Conservation (phyloP, 2,113 vertebrate species). For the Labrus mixtus region DNA sequence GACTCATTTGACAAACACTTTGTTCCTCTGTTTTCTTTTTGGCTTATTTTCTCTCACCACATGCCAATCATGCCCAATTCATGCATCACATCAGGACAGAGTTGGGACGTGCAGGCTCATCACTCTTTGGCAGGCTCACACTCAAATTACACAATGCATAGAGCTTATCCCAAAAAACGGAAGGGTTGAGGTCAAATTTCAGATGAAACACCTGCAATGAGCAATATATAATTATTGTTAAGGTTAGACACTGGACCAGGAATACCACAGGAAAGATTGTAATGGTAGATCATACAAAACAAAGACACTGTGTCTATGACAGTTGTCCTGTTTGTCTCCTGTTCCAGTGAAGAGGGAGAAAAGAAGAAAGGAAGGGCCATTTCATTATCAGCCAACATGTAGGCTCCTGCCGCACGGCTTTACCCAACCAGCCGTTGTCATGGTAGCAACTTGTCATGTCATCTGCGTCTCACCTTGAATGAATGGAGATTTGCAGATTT, state of each 20-base stretch:
- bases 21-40: conserved; percentile 68
- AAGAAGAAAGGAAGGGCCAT: conserved; percentile 57
- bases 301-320: not conserved
- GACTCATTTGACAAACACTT: conserved; percentile 75
- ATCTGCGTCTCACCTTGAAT: conserved; percentile 81
- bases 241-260: conserved; percentile 52
- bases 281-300: not conserved
- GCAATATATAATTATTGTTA: conserved; percentile 73
- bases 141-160: conserved; percentile 32
- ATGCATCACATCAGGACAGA: conserved; percentile 47
- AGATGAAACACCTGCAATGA: conserved; percentile 48
- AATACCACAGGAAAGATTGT: conserved; percentile 8
- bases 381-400: conserved; percentile 71
- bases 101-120: conserved; percentile 55
- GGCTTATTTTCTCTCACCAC: conserved; percentile 53
- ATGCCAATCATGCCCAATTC: conserved; percentile 68
- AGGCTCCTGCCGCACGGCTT: conserved; percentile 62
- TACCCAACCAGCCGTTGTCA: conserved; percentile 79
- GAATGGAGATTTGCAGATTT: conserved; percentile 76
- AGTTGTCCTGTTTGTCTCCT: conserved; percentile 11
- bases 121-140: conserved; percentile 32
- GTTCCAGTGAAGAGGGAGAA: conserved; percentile 40
- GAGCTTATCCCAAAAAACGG: conserved; percentile 4
- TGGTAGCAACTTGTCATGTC: conserved; percentile 80
- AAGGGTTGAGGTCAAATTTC: conserved; percentile 8